Evolutionary conservation across 2,888 invertebrate species (phyloP).

Genomic region (Euspilapteryx auroguttella): DNA sequence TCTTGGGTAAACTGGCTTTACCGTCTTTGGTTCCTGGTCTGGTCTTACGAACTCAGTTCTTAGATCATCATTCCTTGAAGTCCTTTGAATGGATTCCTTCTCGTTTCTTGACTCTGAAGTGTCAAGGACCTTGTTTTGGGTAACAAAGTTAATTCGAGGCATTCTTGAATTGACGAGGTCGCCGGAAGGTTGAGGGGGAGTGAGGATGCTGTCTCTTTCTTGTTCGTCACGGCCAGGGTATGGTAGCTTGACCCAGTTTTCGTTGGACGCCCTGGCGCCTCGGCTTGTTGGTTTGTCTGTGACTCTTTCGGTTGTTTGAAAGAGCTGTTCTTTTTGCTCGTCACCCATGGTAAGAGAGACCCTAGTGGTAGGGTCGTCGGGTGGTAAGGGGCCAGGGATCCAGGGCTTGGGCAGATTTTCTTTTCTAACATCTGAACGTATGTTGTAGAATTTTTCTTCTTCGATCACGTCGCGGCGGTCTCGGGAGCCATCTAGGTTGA

Average conservation of each 20-base stretch:
- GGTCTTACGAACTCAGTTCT: conserved; percentile 50
- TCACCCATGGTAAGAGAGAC: conserved; percentile 34
- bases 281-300: conserved; percentile 59
- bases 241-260: conserved; percentile 65
- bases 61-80: conserved; percentile 35
- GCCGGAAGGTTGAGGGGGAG: conserved; percentile 54
- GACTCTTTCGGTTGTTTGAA: conserved; percentile 41
- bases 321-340: conserved; percentile 26
- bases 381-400: conserved; percentile 39
- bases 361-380: conserved; percentile 41
- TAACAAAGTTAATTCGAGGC: conserved; percentile 68
- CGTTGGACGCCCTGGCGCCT: conserved; percentile 61
- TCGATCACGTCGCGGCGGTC: conserved; percentile 48
- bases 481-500: conserved; percentile 21
- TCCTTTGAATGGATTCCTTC: conserved; percentile 44
- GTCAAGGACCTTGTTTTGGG: conserved; percentile 59
- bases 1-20: conserved; percentile 42
- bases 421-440: conserved; percentile 22
- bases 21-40: conserved; percentile 19
- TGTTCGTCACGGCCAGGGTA: conserved; percentile 38
- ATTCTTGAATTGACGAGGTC: conserved; percentile 61
- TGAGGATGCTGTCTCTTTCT: conserved; percentile 38
- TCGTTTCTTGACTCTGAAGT: conserved; percentile 52
- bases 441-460: conserved; percentile 46
- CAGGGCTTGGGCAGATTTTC: conserved; percentile 27